phyloP scores from a whole-genome alignment of 2,113 vertebrate genomes.

The Micronycteris hirsuta region DNA sequence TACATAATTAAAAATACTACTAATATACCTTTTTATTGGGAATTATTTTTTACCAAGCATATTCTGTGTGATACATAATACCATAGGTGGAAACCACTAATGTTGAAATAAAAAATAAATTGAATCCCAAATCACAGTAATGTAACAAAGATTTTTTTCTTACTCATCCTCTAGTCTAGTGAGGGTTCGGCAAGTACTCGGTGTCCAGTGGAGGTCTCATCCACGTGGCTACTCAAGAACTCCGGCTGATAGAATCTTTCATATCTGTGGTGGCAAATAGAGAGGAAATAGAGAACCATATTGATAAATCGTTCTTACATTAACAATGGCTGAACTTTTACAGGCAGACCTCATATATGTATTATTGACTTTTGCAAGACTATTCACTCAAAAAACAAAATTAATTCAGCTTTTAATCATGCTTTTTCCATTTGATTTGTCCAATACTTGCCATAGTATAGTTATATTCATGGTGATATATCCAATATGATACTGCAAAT shows the following conservation, averaged over 20 bases:
- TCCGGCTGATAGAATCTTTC: neutral
- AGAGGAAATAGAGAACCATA: neutral
- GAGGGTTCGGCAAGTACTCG: neutral
- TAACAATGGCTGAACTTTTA: too few relatives aligned
- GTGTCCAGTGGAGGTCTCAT: neutral
- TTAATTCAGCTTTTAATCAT: neutral
- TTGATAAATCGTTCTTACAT: neutral
- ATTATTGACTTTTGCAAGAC: neutral
- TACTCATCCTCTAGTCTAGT: neutral
- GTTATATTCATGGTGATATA: neutral
- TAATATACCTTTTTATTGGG: neutral
- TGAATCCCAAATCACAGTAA: neutral
- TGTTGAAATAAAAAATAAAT: neutral
- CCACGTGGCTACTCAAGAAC: neutral
- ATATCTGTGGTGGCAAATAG: neutral
- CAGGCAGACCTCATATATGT: too few relatives aligned
- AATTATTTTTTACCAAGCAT: neutral
- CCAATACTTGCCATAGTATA: neutral
- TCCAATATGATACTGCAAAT: neutral
- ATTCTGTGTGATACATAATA: neutral
- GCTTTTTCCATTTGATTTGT: neutral
- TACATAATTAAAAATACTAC: neutral
- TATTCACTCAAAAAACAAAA: neutral
- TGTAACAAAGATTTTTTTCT: neutral
- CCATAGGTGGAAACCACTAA: neutral